Base-by-base conservation (phyloP, 2,797 vertebrate species). In the Periparus ater region DNA sequence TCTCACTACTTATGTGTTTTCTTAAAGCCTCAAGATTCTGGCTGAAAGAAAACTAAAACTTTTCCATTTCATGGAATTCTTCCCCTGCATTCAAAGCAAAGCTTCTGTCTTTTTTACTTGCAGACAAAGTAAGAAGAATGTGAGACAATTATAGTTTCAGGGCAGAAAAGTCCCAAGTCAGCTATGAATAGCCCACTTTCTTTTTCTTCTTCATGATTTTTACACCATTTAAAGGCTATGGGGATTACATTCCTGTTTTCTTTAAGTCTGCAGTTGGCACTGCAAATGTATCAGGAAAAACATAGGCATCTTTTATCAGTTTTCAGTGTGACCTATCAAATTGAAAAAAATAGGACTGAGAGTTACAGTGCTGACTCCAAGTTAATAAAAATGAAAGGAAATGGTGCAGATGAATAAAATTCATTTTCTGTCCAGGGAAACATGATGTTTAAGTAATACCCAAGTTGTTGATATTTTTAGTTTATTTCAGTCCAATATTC, bases 301-400 rank as follows among this genome's bases (percentile, higher is more conserved):
- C 36, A 80, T 55, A 32, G 54, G 4, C 48, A 91, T 73, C 70
- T 95, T 84, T 81, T 91, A 90, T 45, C 93, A 90, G 67, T 85
- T 93, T 93, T 66, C 80, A 76, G 40, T 70, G 84, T 60, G 48
- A 93, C 40, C 57, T 84, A 71, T 61, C 68, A 85, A 77, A 83
- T 2, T 82, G 48, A 72, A 86, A 92, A 85, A 93, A 68, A 18
- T 34, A 73, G 63, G 58, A 19, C 47, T 86, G 66, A 26, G 90
- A 66, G 86, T 91, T 85, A 38, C 15, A 68, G 36, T 34, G 22
- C 20, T 91, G 83, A 53, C 32, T 96, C 62, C 63, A 86, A 80
- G 55, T 48, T 95, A 91, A 84, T 78, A 86, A 93, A 93, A 91
- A 79, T 2, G 4, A 88, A 95, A 87, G 67, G 55, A 94, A 95